Evolutionary conservation across 2,113 vertebrate genomes (phyloP), one percentile per base, ranked within the genome.

Genomic region (Glaucidium brasilianum): DNA sequence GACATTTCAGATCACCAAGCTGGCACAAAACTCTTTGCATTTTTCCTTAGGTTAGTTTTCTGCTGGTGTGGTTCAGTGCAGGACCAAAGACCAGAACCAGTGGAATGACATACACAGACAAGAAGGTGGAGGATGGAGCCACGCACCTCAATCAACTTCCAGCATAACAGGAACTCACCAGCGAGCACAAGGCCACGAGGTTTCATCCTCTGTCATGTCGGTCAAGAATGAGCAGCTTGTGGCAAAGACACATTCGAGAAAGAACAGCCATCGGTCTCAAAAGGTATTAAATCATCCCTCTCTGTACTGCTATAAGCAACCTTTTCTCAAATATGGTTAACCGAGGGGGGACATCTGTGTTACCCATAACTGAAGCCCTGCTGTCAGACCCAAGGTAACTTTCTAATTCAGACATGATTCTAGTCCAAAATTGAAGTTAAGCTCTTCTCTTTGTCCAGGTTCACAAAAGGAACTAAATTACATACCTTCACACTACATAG

Each of bases 121-220:
- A 91, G 56, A 15, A 91, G 56, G 76, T 34, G 34, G 53, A 81
- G 43, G 66, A 85, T 1, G 4, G 93, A 32, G 78, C 49, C 43
- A 73, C 5, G 11, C 60, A 79, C 8, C 62, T 45, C 16, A 49
- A 76, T 3, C 34, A 68, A 45, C 25, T 62, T 55, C 26, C 5
- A 76, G 41, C 0, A 0, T 3, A 17, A 64, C 5, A 15, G 27
- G 39, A 84, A 72, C 18, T 66, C 6, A 2, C 3, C 75, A 62
- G 55, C 2, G 5, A 86, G 84, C 53, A 32, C 41, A 34, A 71
- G 43, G 53, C 10, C 1, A 1, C 72, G 0, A 34, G 49, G n/a
- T 5, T 68, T 41, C 66, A 49, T 41, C 74, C 73, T 45, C 66
- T 5, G 2, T 14, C 2, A 1, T 0, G 4, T 4, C 13, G 2